phyloP scores from a whole-genome alignment of 2,888 invertebrate species.

The Adineta ricciae region DNA sequence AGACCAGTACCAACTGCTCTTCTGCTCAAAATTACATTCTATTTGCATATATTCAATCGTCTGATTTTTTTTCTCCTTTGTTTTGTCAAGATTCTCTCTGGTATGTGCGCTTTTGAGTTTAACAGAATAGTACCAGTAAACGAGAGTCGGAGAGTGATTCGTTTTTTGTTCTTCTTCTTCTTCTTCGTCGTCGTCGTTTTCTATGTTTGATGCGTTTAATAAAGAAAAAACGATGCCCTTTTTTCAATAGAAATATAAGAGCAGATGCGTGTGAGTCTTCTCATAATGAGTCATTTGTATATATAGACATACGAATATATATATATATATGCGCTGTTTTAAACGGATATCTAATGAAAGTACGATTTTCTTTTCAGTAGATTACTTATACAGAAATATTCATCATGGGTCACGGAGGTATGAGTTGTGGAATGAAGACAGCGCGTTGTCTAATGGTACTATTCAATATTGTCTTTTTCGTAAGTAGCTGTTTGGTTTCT shows the following conservation, averaged over 20 bases:
- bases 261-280: background rate
- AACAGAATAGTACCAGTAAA: background rate
- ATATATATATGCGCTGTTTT: background rate
- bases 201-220: background rate
- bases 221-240: background rate
- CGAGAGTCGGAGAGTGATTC: background rate
- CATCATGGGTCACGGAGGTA: conserved; percentile 24
- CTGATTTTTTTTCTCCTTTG: background rate
- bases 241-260: background rate
- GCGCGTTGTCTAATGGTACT: conserved; percentile 22
- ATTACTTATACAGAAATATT: background rate
- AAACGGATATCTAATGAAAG: background rate
- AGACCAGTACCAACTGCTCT: background rate
- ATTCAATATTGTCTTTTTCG: conserved; percentile 32
- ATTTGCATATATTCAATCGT: background rate
- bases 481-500: background rate
- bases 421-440: conserved; percentile 27
- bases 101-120: background rate
- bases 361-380: background rate
- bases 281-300: background rate
- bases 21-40: background rate
- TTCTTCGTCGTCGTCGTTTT: no score
- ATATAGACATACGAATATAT: no score
- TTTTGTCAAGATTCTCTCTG: background rate
- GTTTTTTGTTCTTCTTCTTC: background rate